phyloP scores from a whole-genome alignment of 2,888 invertebrate genomes.

The Zhengitettix transpicula region DNA sequence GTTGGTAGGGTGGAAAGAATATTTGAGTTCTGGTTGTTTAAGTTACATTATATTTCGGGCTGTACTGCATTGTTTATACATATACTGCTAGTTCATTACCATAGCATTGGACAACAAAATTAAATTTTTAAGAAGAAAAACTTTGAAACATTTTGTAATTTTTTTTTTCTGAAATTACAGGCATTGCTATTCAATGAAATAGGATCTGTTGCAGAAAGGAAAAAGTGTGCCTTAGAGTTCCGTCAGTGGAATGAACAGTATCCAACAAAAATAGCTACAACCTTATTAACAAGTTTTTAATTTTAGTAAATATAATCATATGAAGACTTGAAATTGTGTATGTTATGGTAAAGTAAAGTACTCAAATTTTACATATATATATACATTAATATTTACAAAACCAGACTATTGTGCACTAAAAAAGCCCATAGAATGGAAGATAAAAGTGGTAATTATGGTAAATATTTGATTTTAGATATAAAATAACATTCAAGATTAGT shows the following conservation, averaged over 20 bases:
- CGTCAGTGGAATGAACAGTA: constrained; percentile 58
- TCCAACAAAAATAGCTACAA: constrained; percentile 30
- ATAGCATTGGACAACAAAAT: not conserved
- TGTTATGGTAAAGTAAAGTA: no score
- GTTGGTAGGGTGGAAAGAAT: no score
- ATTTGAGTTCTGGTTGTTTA: no score
- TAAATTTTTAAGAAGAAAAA: not conserved
- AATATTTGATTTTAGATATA: no score
- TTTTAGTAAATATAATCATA: not conserved
- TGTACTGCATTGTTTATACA: no score
- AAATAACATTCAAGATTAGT: constrained; percentile 33
- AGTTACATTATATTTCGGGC: no score
- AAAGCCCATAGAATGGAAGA: no score
- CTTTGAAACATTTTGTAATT: not conserved
- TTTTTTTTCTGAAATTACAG: constrained; percentile 26
- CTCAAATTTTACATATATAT: no score
- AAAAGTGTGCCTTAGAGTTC: constrained; percentile 68
- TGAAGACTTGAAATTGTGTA: not conserved
- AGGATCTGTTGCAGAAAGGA: constrained; percentile 51
- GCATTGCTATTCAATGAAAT: constrained; percentile 60
- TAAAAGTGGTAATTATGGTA: no score
- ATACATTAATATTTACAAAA: no score
- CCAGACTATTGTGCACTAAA: no score
- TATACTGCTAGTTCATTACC: no score
- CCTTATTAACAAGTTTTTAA: constrained; percentile 7